Conservation (phyloP, 2,113 vertebrate genomes). For the Chloroceryle aenea region DNA sequence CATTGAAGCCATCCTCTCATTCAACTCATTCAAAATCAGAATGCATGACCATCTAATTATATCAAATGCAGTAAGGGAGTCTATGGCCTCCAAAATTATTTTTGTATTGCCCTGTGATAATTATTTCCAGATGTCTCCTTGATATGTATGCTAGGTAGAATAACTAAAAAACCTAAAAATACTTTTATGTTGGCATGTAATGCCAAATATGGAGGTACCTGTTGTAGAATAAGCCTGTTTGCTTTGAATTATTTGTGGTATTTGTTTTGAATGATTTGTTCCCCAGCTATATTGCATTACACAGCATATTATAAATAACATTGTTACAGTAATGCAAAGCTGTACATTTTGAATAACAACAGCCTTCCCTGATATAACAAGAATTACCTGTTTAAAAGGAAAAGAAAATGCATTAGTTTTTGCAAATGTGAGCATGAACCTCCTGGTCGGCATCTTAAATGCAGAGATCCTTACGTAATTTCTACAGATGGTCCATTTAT, state of each 20-base stretch:
- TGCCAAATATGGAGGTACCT: not conserved
- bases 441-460: not conserved
- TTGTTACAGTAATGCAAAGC: not conserved
- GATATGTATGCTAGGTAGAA: not conserved
- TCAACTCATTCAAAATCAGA: conserved; percentile 12
- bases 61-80: not conserved
- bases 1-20: not conserved
- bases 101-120: not conserved
- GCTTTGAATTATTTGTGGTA: not conserved
- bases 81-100: not conserved
- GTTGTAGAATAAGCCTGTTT: not conserved
- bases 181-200: not conserved
- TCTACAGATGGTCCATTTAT: not conserved
- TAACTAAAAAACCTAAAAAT: not conserved
- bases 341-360: not conserved
- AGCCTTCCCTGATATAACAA: not conserved
- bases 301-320: not conserved
- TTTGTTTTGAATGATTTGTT: not conserved
- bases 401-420: not conserved
- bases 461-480: not conserved
- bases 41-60: not conserved
- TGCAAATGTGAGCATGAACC: not conserved
- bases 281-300: not conserved
- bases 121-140: not conserved
- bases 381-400: not conserved